phyloP scores from a whole-genome alignment of 2,888 invertebrate species.

The Scaptodrosophila latifasciaeformis region DNA sequence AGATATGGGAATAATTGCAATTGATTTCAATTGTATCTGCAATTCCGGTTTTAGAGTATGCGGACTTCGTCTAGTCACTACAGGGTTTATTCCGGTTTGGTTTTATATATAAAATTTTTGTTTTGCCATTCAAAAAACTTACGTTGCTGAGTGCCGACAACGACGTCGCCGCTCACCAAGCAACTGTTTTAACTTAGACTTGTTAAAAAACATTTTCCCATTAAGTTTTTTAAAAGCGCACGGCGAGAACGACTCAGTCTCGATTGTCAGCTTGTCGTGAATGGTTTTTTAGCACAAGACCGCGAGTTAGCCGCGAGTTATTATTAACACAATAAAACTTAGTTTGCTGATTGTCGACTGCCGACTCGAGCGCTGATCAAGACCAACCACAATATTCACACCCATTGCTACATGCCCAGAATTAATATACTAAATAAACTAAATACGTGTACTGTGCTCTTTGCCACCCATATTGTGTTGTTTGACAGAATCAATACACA shows the following conservation, averaged over 20 bases:
- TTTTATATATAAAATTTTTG: slow-evolving; percentile 56
- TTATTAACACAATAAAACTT: slow-evolving; percentile 32
- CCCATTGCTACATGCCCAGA: slow-evolving; percentile 28
- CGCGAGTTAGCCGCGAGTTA: slow-evolving; percentile 30
- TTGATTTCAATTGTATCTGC: too few relatives aligned
- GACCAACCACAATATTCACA: slow-evolving; percentile 34
- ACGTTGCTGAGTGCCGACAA: slow-evolving; percentile 33
- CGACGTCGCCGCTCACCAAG: slow-evolving; percentile 6
- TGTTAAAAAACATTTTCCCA: slow-evolving; percentile 51
- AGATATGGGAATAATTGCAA: too few relatives aligned
- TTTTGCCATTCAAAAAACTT: slow-evolving; percentile 55
- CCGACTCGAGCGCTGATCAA: slow-evolving; percentile 15
- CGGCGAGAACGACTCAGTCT: slow-evolving; percentile 71
- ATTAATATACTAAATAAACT: slow-evolving; percentile 43
- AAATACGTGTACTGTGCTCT: slow-evolving; percentile 19
- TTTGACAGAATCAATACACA: too few relatives aligned
- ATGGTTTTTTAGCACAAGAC: slow-evolving; percentile 69
- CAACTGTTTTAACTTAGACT: slow-evolving; percentile 28
- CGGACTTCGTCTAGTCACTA: slow-evolving; percentile 22
- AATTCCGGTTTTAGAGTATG: slow-evolving; percentile 32
- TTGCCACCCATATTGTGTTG: too few relatives aligned
- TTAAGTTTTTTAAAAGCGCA: slow-evolving; percentile 70
- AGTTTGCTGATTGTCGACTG: background rate
- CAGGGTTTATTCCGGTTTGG: slow-evolving; percentile 56
- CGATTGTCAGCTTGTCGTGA: slow-evolving; percentile 72